Percentiles rank a stretch among this genome's conserved stretches.
phyloP scores from a whole-genome alignment of 2,888 invertebrate species.

The Drosophila subsilvestris region DNA sequence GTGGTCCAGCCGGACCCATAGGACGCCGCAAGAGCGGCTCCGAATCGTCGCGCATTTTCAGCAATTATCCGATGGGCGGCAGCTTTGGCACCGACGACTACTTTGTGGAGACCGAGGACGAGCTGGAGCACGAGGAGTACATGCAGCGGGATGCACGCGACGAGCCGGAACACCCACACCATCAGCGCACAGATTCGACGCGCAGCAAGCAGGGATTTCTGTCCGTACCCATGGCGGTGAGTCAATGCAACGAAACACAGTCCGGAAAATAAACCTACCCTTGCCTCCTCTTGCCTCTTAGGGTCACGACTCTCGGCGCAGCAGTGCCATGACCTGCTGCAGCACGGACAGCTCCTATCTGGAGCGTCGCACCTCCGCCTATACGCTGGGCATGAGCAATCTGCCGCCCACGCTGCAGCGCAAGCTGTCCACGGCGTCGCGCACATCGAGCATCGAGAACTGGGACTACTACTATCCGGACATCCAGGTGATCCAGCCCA shows the following conservation, averaged over 20 bases:
- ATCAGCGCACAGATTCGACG: constrained; percentile 81
- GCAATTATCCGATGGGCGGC: constrained; percentile 84
- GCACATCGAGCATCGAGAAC: constrained; percentile 82
- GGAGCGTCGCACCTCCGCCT: constrained; percentile 91
- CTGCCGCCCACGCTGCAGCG: constrained; percentile 82
- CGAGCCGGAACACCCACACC: constrained; percentile 58
- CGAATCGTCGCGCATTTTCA: constrained; percentile 85
- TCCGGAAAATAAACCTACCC: too few species aligned
- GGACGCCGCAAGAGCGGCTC: constrained; percentile 87
- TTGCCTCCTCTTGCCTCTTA: constrained; percentile 41
- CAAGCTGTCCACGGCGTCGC: constrained; percentile 82
- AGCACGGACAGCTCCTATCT: constrained; percentile 93
- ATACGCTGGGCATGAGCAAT: constrained; percentile 90
- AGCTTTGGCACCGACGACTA: constrained; percentile 84
- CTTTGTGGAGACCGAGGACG: constrained; percentile 84
- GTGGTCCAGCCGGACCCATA: constrained; percentile 80
- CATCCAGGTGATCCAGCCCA: constrained; percentile 90
- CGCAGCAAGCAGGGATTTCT: constrained; percentile 83
- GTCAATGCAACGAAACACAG: constrained; percentile 34
- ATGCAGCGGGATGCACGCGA: constrained; percentile 79
- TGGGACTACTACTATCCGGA: constrained; percentile 88
- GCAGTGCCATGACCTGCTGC: constrained; percentile 93
- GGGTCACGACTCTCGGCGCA: constrained; percentile 86
- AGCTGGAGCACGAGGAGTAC: constrained; percentile 85
- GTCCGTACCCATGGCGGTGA: constrained; percentile 83